Evolutionary conservation across 2,113 vertebrate species (phyloP).

Genomic region (Clarias batrachus): DNA sequence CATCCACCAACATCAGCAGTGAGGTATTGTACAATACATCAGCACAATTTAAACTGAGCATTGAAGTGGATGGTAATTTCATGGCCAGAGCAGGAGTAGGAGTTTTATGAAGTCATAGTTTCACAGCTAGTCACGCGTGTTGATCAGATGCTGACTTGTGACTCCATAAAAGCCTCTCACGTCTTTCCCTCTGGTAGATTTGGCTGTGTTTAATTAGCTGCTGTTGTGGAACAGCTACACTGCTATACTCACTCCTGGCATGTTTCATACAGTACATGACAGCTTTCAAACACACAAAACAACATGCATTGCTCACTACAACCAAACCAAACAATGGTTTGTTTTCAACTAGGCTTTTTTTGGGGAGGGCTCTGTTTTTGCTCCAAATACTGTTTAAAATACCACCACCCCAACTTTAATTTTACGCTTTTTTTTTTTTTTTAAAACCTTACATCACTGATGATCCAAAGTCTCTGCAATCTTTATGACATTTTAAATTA

Average conservation of each 20-base stretch:
- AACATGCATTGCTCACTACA: background rate
- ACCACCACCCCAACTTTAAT: background rate
- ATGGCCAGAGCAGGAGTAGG: too few species aligned
- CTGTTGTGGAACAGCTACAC: background rate
- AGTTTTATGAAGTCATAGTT: background rate
- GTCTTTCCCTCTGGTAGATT: background rate
- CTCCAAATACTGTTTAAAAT: background rate
- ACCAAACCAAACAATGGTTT: background rate
- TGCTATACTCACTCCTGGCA: background rate
- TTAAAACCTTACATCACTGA: background rate
- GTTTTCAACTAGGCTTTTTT: background rate
- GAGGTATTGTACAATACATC: background rate
- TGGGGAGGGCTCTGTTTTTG: background rate
- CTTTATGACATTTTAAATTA: background rate
- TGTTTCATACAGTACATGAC: background rate
- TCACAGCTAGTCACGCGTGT: background rate
- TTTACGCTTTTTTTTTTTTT: conserved; percentile 1
- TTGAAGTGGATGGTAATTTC: background rate
- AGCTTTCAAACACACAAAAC: background rate
- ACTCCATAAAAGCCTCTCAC: too few species aligned
- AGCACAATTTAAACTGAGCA: background rate
- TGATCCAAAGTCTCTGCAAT: background rate
- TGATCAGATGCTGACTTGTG: background rate
- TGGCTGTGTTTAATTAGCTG: background rate
- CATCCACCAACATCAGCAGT: background rate